Evolutionary conservation across 2,888 invertebrate species (phyloP), one percentile per base, ranked within the genome.

Genomic region (Lochmaea capreae): DNA sequence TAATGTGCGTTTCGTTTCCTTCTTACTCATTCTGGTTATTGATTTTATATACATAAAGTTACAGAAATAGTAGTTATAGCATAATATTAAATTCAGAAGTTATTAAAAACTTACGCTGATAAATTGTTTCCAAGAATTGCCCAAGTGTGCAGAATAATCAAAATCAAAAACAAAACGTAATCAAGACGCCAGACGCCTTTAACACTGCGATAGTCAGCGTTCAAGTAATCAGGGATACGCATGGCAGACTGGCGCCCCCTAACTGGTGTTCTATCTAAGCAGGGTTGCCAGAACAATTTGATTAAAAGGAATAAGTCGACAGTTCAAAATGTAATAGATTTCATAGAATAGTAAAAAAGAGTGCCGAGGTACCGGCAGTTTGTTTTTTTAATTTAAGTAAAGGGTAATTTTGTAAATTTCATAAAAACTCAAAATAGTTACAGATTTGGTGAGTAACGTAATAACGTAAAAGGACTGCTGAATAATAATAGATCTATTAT

Each of bases 1-100:
- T 52, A 52, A n/a, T 52, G 52, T 52, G 52, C 52, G 52, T 52
- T 52, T 52, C 52, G 52, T 52, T 52, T 52, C 52, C 52, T 52
- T 52, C 52, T 52, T 52, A 52, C 52, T 52, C 52, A 52, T 52
- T n/a, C n/a, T 52, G 52, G 16, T 52, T 52, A 52, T 52, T 52
- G 16, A 52, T 16, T 52, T 52, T 52, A 16, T 16, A n/a, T 52
- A 52, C 52, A 2, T 16, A 52, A 52, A 52, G 16, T 16, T 52
- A 52, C 52, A 52, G 52, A 52, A 52, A 52, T 52, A 52, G 52
- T 16, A 52, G 52, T 52, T 52, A 52, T 52, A 52, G 16, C 52
- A 52, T 52, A 52, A 52, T 52, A 52, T 52, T 52, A 52, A 52
- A 16, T 52, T 52, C 6, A 52, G 16, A 52, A 52, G 52, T 52